Percentiles rank a stretch among this genome's conserved stretches.
These are phyloP conservation scores for Sialis lutaria DNA, from an alignment of 2,888 invertebrate species.

Conservation along the genomic window DNA sequence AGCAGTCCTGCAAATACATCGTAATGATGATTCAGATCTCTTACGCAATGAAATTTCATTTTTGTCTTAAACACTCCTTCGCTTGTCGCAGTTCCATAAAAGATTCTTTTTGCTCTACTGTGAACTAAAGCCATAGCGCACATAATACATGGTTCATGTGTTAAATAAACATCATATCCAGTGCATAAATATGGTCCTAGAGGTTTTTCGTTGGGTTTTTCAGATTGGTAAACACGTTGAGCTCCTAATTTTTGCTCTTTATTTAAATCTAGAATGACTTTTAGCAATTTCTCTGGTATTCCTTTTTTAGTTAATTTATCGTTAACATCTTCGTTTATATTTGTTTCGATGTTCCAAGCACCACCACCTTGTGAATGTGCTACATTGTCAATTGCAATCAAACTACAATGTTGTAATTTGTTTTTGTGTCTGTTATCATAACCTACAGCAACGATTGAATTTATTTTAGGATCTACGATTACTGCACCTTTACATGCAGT, in stretches of 20 bases:
- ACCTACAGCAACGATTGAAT: slow-evolving; percentile 48
- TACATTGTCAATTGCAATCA: slow-evolving; percentile 74
- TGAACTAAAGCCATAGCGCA: slow-evolving; percentile 92
- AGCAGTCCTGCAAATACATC: slow-evolving; percentile 60
- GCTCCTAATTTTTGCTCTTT: slow-evolving; percentile 28
- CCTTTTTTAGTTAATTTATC: slow-evolving; percentile 19
- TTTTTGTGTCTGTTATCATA: slow-evolving; percentile 38
- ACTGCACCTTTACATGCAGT: slow-evolving; percentile 32
- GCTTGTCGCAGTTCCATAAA: slow-evolving; percentile 40
- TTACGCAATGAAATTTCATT: slow-evolving; percentile 58
- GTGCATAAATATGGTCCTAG: slow-evolving; percentile 68
- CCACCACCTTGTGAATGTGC: slow-evolving; percentile 71
- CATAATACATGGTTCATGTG: slow-evolving; percentile 82
- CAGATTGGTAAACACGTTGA: slow-evolving; percentile 21
- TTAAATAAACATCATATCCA: slow-evolving; percentile 66
- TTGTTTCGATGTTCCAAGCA: slow-evolving; percentile 29
- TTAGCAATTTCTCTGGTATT: slow-evolving; percentile 24
- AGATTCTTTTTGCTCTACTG: slow-evolving; percentile 67
- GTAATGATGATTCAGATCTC: slow-evolving; percentile 79
- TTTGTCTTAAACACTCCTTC: slow-evolving; percentile 56
- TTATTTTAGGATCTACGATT: slow-evolving; percentile 53
- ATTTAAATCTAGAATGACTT: slow-evolving; percentile 3
- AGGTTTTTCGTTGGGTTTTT: slow-evolving; percentile 19
- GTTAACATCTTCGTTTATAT: background rate
- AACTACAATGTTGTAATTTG: slow-evolving; percentile 66